Evolutionary conservation across 2,888 invertebrate species (phyloP), one percentile per base, ranked within the genome.

Genomic region (Orthonychiurus folsomi): DNA sequence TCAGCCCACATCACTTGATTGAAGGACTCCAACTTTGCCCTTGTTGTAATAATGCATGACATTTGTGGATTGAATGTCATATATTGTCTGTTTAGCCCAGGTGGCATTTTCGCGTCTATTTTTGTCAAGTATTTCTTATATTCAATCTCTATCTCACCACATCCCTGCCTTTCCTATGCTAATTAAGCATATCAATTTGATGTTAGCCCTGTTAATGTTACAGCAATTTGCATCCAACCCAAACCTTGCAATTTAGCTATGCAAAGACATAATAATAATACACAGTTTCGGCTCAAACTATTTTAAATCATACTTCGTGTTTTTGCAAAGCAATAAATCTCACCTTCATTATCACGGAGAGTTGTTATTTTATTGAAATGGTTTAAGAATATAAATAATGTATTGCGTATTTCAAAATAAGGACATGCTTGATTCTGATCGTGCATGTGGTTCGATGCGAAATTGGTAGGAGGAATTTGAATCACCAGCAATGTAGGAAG

Each of bases 401-500:
- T n/a, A n/a, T n/a, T n/a, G n/a, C n/a, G n/a, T n/a, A n/a, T n/a
- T 37, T 9, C 37, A 37, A 37, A 5, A 37, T 37, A 15, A 37
- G 9, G 15, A 37, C 5, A 37, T 37, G 15, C 15, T 37, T 37
- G 5, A 9, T 5, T 37, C 15, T 37, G 37, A 9, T 37, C 15
- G 5, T 37, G 37, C 15, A 9, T 37, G 37, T 37, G 15, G 37
- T 37, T 37, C 5, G 37, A 37, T 37, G 15, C 37, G 15, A 15
- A 37, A 37, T 15, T 9, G 5, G 5, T 37, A 9, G 9, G 5
- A 5, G 15, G 23, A 59, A 59, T 52, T 52, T 52, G 20, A 52
- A 52, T n/a, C n/a, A 48, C 48, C 48, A 52, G n/a, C 52, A 52
- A 20, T 52, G 20, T 9, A 52, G 9, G 9, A 52, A 52, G n/a